Conservation (phyloP, 2,797 vertebrate species). For the Distichodus sexfasciatus region DNA sequence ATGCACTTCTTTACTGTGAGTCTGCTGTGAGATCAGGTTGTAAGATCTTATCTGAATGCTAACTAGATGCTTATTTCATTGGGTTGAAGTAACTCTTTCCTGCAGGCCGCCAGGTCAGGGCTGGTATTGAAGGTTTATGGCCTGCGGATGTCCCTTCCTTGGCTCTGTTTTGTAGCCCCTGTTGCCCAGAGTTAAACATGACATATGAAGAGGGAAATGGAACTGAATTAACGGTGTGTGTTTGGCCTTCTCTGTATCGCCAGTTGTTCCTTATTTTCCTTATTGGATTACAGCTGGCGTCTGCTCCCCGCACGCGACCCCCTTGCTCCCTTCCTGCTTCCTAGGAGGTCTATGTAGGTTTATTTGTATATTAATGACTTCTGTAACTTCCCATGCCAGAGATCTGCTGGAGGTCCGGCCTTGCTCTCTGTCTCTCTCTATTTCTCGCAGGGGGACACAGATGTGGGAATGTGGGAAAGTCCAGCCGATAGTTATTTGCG, state of each 20-base stretch:
- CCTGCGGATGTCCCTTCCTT: background rate
- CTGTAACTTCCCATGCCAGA: conserved; percentile 17
- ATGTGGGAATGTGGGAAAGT: conserved; percentile 2
- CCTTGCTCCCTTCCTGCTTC: conserved; percentile 42
- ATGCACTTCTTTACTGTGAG: no score
- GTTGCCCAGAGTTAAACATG: background rate
- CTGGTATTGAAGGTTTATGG: background rate
- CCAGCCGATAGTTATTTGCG: background rate
- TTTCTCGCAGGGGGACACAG: no score
- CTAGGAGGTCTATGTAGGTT: conserved; percentile 44
- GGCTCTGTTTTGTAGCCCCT: background rate
- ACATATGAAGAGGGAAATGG: background rate
- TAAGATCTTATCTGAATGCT: background rate
- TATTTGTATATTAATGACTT: conserved; percentile 57
- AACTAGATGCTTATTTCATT: background rate
- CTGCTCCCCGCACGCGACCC: no score
- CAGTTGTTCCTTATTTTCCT: conserved; percentile 55
- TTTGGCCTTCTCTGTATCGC: conserved; percentile 48
- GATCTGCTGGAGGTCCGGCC: conserved; percentile 18
- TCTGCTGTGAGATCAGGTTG: no score
- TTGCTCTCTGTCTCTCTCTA: background rate
- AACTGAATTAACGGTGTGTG: conserved; percentile 30
- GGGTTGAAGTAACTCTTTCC: background rate
- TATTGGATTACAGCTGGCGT: conserved; percentile 62
- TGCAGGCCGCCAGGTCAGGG: background rate